These are phyloP conservation scores for Apamea crenata DNA, from an alignment of 2,888 invertebrate genomes.

Conservation along the genomic window DNA sequence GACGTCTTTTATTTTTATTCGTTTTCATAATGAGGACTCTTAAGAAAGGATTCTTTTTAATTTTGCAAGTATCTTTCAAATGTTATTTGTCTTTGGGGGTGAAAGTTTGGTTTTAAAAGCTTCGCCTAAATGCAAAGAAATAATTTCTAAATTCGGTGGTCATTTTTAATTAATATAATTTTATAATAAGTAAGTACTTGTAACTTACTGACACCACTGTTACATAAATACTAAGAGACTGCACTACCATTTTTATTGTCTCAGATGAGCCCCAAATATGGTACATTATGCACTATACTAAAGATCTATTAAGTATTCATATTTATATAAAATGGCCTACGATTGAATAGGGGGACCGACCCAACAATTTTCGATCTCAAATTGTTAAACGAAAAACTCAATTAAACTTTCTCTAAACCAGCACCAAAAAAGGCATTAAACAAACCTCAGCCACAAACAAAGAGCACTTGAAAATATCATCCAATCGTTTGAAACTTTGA, in stretches of 20 bases:
- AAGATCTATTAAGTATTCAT: neutral
- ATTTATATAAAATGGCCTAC: neutral
- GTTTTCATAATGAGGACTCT: slow-evolving; percentile 43
- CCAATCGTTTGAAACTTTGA: slow-evolving; percentile 52
- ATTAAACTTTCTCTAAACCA: slow-evolving; percentile 38
- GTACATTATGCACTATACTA: neutral
- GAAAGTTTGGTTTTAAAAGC: neutral
- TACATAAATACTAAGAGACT: neutral
- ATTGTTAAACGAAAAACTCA: slow-evolving; percentile 29
- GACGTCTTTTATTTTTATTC: slow-evolving; percentile 52
- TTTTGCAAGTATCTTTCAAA: neutral
- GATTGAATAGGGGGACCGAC: neutral
- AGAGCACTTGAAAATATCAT: slow-evolving; percentile 27
- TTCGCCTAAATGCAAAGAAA: neutral
- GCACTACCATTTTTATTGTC: neutral
- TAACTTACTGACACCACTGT: neutral
- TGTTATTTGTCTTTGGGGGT: neutral
- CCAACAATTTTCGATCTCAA: neutral
- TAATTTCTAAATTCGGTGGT: neutral
- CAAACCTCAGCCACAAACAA: slow-evolving; percentile 1
- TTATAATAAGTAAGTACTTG: neutral
- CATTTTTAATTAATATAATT: neutral
- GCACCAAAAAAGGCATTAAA: neutral
- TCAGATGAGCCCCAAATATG: neutral
- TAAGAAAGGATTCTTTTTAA: slow-evolving; percentile 18